These are phyloP conservation scores for Drosophila micromelanica DNA, from an alignment of 1,140 invertebrate genomes.

Conservation along the genomic window DNA sequence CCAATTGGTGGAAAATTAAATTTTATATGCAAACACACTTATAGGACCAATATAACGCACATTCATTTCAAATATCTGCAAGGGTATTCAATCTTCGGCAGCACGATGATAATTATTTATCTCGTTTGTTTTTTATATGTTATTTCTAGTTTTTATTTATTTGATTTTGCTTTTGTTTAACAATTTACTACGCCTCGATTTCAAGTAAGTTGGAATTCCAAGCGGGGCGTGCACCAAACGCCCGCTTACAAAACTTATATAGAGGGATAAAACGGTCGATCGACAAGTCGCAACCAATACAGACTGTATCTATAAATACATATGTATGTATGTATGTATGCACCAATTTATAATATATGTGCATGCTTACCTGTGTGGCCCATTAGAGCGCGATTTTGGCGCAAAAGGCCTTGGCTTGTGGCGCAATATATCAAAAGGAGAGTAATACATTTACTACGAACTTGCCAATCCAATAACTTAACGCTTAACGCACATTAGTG, in stretches of 20 bases:
- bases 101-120: slow-evolving; percentile 20
- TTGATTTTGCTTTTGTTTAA: slow-evolving; percentile 26
- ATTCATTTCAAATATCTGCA: too few species aligned
- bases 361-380: slow-evolving; percentile 21
- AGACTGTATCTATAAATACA: background rate
- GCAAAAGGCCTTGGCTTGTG: slow-evolving; percentile 50
- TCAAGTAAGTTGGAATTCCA: slow-evolving; percentile 58
- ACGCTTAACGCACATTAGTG: too few species aligned
- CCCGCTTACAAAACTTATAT: slow-evolving; percentile 43
- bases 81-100: too few species aligned
- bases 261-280: slow-evolving; percentile 43
- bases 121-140: slow-evolving; percentile 25
- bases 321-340: slow-evolving; percentile 5
- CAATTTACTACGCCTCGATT: slow-evolving; percentile 48
- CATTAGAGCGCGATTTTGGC: slow-evolving; percentile 51
- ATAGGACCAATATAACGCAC: too few species aligned
- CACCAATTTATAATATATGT: background rate
- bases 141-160: too few species aligned
- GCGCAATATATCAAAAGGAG: slow-evolving; percentile 34
- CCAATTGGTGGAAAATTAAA: too few species aligned
- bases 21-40: too few species aligned
- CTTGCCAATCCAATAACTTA: slow-evolving; percentile 1
- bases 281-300: slow-evolving; percentile 9
- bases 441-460: slow-evolving; percentile 6
- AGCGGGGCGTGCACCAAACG: slow-evolving; percentile 52